A percentile compares a stretch with the other conserved stretches of the same genome.
phyloP scores from a whole-genome alignment of 2,113 vertebrate species.

The Mastomys natalensis region DNA sequence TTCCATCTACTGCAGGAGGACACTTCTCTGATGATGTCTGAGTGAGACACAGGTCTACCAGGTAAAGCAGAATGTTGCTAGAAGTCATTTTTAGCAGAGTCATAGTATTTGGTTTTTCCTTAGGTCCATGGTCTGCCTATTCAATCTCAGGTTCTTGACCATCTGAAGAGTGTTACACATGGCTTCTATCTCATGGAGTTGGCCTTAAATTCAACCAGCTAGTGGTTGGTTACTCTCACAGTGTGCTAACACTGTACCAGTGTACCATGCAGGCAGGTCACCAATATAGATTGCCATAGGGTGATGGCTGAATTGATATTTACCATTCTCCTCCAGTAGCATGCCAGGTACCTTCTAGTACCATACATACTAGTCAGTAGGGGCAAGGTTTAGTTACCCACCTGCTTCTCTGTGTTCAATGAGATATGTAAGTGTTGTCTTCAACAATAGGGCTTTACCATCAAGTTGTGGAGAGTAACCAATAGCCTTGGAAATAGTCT shows the following conservation, averaged over 20 bases:
- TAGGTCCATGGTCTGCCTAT: neutral
- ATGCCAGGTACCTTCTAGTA: neutral
- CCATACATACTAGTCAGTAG: neutral
- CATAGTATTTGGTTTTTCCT: neutral
- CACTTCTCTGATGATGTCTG: neutral
- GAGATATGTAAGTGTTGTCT: neutral
- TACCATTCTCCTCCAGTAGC: neutral
- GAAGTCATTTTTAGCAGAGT: neutral
- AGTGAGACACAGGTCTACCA: neutral
- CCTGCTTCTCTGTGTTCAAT: neutral
- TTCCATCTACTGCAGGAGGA: neutral
- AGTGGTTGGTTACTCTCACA: neutral
- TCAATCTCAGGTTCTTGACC: neutral
- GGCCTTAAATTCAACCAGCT: neutral
- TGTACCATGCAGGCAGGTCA: neutral
- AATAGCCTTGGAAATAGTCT: neutral
- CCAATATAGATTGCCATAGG: neutral
- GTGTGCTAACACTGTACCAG: neutral
- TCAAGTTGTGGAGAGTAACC: neutral
- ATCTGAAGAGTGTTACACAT: neutral
- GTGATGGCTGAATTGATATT: neutral
- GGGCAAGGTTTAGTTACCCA: neutral
- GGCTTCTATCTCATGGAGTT: neutral
- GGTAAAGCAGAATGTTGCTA: neutral
- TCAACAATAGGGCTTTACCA: neutral